phyloP scores from a whole-genome alignment of 2,113 vertebrate genomes.

The Natator depressus region DNA sequence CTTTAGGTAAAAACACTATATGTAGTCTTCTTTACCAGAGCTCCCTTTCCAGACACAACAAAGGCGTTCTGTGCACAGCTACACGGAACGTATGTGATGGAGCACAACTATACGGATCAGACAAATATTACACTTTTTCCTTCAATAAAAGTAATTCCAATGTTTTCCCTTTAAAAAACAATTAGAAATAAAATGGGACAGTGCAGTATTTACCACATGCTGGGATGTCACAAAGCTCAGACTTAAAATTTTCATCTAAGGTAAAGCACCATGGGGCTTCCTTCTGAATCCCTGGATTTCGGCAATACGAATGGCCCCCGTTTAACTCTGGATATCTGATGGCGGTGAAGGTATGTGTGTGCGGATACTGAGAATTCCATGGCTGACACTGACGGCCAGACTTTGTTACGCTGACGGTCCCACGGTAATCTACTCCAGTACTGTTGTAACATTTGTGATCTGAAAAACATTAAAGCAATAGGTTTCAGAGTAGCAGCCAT shows the following conservation, averaged over 20 bases:
- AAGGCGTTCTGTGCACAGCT: neutral
- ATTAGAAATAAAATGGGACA: neutral
- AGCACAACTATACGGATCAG: rapidly evolving
- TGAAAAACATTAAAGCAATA: slow-evolving; percentile 49
- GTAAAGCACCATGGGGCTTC: slow-evolving; percentile 99
- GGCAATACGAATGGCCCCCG: slow-evolving; percentile 97
- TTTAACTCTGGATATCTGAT: slow-evolving; percentile 92
- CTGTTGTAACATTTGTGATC: slow-evolving; percentile 97
- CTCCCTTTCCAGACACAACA: neutral
- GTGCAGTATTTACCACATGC: slow-evolving; percentile 86
- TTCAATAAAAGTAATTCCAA: neutral
- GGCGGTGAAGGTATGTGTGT: slow-evolving; percentile 93
- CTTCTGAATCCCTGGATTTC: slow-evolving; percentile 94
- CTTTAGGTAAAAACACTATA: neutral
- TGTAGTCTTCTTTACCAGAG: neutral
- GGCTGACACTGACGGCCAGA: slow-evolving; percentile 98
- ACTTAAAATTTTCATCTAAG: slow-evolving; percentile 92
- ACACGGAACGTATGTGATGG: neutral
- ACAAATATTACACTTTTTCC: neutral
- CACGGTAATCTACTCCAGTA: slow-evolving; percentile 93
- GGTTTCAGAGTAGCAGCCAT: too few relatives aligned
- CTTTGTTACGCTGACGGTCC: slow-evolving; percentile 91
- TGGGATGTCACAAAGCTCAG: slow-evolving; percentile 93
- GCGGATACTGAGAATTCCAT: slow-evolving; percentile 98
- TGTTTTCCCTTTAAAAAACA: rapidly evolving